These are phyloP conservation scores for Torymus texanus DNA, from an alignment of 2,888 invertebrate species.

Conservation along the genomic window DNA sequence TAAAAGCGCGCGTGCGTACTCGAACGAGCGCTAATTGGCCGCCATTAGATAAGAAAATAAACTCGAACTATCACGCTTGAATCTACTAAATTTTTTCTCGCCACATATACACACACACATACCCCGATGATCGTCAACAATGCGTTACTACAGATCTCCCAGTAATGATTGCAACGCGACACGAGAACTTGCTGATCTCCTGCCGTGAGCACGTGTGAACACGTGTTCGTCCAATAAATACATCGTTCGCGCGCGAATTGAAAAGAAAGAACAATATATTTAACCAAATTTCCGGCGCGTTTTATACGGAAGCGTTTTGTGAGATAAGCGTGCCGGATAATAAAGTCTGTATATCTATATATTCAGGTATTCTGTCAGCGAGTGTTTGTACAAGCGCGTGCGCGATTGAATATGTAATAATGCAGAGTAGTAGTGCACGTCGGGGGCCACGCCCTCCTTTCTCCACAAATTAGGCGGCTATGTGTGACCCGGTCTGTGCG, in stretches of 20 bases:
- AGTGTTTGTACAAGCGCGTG: background rate
- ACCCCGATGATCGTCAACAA: conserved; percentile 3
- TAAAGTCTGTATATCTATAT: background rate
- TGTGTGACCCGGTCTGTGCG: too few species aligned
- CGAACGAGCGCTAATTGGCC: conserved; percentile 24
- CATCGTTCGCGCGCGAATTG: conserved; percentile 2
- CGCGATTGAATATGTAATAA: background rate
- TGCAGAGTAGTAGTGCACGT: background rate
- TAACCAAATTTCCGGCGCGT: conserved; percentile 23
- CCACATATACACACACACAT: background rate
- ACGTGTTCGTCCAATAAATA: conserved; percentile 49
- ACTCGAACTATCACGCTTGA: background rate
- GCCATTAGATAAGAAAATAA: conserved; percentile 28
- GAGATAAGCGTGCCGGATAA: background rate
- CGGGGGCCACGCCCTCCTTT: background rate
- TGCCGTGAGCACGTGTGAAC: conserved; percentile 32
- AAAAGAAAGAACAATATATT: conserved; percentile 19
- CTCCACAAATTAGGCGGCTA: too few species aligned
- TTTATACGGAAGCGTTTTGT: conserved; percentile 11
- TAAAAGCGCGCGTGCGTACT: too few species aligned
- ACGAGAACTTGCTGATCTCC: conserved; percentile 31
- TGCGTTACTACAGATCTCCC: conserved; percentile 12
- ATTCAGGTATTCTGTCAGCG: conserved; percentile 24
- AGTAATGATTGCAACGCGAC: conserved; percentile 21
- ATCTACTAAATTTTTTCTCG: conserved; percentile 33